Conservation (phyloP, 2,113 vertebrate species). For the Saccopteryx bilineata region DNA sequence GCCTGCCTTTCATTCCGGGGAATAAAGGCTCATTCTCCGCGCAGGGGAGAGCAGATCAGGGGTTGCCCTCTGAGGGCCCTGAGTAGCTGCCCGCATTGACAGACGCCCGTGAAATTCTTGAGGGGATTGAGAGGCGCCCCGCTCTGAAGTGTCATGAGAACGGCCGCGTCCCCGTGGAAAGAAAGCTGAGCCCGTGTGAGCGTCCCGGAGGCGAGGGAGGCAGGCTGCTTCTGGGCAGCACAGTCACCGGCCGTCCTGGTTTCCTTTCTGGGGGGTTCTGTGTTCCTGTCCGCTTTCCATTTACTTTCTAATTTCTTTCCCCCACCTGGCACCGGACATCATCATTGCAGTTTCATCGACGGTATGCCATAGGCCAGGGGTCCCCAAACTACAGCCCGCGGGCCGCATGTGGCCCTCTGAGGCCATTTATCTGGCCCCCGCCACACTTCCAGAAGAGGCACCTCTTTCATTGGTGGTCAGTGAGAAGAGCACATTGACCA, state of each 20-base stretch:
- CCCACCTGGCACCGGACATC: background rate
- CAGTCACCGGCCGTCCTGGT: too few relatives aligned
- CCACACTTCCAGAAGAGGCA: too few relatives aligned
- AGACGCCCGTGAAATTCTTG: constrained; percentile 59
- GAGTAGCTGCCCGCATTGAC: constrained; percentile 58
- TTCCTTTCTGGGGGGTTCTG: background rate
- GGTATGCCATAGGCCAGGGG: background rate
- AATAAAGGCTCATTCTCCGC: background rate
- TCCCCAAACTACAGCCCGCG: too few relatives aligned
- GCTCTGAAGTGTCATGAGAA: constrained; percentile 67
- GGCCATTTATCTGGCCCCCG: too few relatives aligned
- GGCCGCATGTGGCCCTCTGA: too few relatives aligned
- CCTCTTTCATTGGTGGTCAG: too few relatives aligned
- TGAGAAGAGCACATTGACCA: too few relatives aligned
- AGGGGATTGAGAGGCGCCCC: background rate
- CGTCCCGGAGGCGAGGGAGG: background rate
- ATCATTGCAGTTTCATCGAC: background rate
- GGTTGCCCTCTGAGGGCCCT: constrained; percentile 53
- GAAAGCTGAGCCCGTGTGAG: constrained; percentile 20
- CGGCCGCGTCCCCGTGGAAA: background rate
- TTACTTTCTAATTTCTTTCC: too few relatives aligned
- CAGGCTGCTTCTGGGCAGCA: background rate
- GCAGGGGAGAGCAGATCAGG: background rate
- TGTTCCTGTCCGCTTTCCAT: background rate
- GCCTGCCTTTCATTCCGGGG: background rate